Percentiles rank a stretch among this genome's conserved stretches.
Conservation (phyloP, 1,140 invertebrate species). For the Plutomurus gul region DNA sequence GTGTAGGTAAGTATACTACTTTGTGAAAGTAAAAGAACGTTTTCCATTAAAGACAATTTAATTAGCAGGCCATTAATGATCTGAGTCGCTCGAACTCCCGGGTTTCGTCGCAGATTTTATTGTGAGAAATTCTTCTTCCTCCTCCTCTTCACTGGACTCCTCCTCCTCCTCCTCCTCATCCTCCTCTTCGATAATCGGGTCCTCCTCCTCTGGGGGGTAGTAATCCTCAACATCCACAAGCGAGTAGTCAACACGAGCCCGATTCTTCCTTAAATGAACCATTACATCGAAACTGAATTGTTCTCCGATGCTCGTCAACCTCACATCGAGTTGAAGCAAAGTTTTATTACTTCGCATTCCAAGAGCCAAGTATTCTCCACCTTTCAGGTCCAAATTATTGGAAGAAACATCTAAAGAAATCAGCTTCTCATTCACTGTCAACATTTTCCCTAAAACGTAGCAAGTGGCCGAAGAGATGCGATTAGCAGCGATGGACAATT, state of each 20-base stretch:
- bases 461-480: not conserved
- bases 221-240: slow-evolving; percentile 31
- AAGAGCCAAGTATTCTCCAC: slow-evolving; percentile 33
- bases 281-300: slow-evolving; percentile 34
- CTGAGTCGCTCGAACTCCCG: not conserved
- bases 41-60: too few species aligned
- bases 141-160: slow-evolving; percentile 8
- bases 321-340: not conserved
- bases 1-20: too few species aligned
- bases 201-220: slow-evolving; percentile 4
- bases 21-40: too few species aligned
- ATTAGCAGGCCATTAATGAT: too few species aligned
- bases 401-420: slow-evolving; percentile 42
- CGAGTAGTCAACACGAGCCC: not conserved
- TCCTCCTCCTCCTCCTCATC: slow-evolving; percentile 27
- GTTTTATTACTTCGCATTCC: slow-evolving; percentile 35
- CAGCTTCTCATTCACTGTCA: slow-evolving; percentile 32
- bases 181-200: not conserved
- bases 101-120: not conserved
- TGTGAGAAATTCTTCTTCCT: not conserved
- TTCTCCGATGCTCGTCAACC: not conserved
- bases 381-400: slow-evolving; percentile 31
- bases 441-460: slow-evolving; percentile 42
- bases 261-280: slow-evolving; percentile 31
- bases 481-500: slow-evolving; percentile 34